Evolutionary conservation across 2,888 invertebrate species (phyloP).

Genomic region (Drosophila prostipennis): DNA sequence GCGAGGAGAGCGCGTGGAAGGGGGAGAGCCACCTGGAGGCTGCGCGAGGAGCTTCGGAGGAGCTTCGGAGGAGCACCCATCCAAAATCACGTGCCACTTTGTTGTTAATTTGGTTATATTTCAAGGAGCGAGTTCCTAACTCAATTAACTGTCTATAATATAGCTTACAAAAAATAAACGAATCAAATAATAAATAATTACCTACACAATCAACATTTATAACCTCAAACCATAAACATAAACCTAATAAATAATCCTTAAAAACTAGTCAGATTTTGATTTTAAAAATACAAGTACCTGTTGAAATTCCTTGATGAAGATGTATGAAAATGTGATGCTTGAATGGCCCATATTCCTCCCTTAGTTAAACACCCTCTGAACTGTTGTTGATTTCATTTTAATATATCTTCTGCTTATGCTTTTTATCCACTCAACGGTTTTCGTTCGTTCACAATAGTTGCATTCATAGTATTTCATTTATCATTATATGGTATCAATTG

Average conservation of each 20-base stretch:
- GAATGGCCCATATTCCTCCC: neutral
- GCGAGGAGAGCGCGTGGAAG: neutral
- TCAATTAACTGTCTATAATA: no score
- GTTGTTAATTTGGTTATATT: neutral
- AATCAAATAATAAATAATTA: no score
- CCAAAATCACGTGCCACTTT: neutral
- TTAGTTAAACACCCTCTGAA: neutral
- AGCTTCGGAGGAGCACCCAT: neutral
- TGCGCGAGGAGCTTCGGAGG: constrained; percentile 11
- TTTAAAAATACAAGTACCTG: neutral
- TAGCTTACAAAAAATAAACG: neutral
- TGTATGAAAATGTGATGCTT: neutral
- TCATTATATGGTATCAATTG: constrained; percentile 43
- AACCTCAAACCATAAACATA: no score
- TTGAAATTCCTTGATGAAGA: neutral
- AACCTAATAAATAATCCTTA: neutral
- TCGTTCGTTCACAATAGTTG: constrained; percentile 55
- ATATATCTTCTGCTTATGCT: constrained; percentile 56
- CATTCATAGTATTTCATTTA: constrained; percentile 49
- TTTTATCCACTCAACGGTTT: constrained; percentile 70
- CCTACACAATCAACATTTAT: no score
- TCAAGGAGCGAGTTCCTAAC: no score
- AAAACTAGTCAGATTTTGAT: neutral
- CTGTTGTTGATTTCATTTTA: constrained; percentile 36
- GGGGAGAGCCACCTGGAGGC: constrained; percentile 29